A percentile compares a stretch with the other conserved stretches of the same genome.
phyloP scores from a whole-genome alignment of 2,113 vertebrate species.

The Chamaetylas fuelleborni region DNA sequence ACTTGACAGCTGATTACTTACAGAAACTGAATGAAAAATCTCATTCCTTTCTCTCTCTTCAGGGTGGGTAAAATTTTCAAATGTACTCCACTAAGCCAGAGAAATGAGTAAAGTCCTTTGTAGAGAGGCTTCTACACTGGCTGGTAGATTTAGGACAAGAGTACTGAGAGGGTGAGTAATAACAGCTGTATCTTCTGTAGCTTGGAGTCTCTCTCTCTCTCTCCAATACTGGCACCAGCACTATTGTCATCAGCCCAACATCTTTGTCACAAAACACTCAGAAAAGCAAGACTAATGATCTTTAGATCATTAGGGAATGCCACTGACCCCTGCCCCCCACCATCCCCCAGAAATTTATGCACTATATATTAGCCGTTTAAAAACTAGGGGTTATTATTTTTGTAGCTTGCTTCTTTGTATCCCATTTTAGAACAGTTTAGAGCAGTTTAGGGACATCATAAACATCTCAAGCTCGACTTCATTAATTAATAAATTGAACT shows the following conservation, averaged over 20 bases:
- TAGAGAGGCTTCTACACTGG: background rate
- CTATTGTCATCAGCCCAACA: background rate
- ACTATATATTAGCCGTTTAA: background rate
- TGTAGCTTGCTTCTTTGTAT: background rate
- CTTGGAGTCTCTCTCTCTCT: background rate
- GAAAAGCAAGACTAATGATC: background rate
- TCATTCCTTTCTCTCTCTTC: background rate
- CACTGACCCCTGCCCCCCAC: too few species aligned
- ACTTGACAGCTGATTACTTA: constrained; percentile 52
- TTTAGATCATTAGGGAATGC: background rate
- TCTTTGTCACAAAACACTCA: background rate
- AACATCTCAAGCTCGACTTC: background rate
- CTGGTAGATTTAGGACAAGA: background rate
- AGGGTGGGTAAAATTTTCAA: background rate
- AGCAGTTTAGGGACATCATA: background rate
- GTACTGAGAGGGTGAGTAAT: background rate
- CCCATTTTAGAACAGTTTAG: background rate
- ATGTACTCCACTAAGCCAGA: background rate
- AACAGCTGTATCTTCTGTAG: background rate
- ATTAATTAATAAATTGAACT: background rate
- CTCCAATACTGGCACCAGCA: background rate
- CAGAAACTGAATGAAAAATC: constrained; percentile 20
- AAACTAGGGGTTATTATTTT: background rate
- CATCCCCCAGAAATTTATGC: background rate
- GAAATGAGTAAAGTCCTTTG: background rate